These are phyloP conservation scores for Caenorhabditis angaria DNA, from an alignment of 2,888 invertebrate species.

Conservation along the genomic window DNA sequence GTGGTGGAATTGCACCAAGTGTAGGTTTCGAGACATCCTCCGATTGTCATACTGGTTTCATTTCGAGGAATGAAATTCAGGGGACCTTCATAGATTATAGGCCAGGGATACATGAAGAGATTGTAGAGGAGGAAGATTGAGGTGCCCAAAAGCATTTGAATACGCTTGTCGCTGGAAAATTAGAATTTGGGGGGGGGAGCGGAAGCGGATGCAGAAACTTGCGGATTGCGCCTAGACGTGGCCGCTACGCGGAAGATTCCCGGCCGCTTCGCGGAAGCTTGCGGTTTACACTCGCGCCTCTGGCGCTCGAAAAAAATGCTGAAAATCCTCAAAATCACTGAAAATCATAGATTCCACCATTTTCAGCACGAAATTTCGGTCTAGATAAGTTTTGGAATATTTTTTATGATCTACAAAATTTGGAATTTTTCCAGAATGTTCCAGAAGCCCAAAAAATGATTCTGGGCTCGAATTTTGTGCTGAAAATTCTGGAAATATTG, in stretches of 20 bases:
- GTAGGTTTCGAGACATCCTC: constrained; percentile 33
- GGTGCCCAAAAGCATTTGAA: constrained; percentile 48
- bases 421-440: too few relatives aligned
- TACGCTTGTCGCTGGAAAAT: constrained; percentile 43
- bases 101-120: constrained; percentile 44
- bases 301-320: too few relatives aligned
- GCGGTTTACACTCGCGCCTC: too few relatives aligned
- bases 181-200: constrained; percentile 21
- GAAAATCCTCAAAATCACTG: too few relatives aligned
- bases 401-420: too few relatives aligned
- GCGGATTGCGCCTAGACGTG: neutral
- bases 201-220: neutral
- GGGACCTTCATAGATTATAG: constrained; percentile 48
- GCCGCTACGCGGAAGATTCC: neutral
- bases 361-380: too few relatives aligned
- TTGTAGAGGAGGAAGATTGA: constrained; percentile 44
- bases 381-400: too few relatives aligned
- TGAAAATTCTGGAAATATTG: too few relatives aligned
- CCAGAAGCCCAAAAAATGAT: too few relatives aligned
- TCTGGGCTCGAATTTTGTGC: too few relatives aligned
- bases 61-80: constrained; percentile 39
- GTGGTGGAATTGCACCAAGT: constrained; percentile 31
- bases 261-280: neutral
- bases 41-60: constrained; percentile 26
- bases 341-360: too few relatives aligned